These are phyloP conservation scores for Agrypnus murinus DNA, from an alignment of 2,888 invertebrate genomes.

Conservation along the genomic window DNA sequence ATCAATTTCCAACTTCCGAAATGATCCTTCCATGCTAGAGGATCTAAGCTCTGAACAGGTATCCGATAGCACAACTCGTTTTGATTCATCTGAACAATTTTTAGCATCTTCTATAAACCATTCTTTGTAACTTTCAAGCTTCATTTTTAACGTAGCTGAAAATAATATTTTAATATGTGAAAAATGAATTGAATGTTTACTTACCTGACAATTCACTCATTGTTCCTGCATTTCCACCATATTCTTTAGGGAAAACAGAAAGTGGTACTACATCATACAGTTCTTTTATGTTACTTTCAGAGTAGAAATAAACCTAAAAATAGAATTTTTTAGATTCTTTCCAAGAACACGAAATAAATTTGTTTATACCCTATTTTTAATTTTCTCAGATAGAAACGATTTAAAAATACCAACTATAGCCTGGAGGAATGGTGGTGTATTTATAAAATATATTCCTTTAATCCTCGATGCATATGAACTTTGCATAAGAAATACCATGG, in stretches of 20 bases:
- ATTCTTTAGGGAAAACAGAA: conserved; percentile 77
- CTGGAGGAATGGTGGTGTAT: conserved; percentile 9
- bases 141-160: conserved; percentile 73
- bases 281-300: conserved; percentile 70
- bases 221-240: conserved; percentile 78
- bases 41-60: conserved; percentile 65
- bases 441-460: conserved; percentile 12
- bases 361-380: conserved; percentile 65
- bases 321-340: too few species aligned
- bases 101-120: conserved; percentile 74
- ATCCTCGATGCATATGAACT: not conserved
- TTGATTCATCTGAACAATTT: conserved; percentile 72
- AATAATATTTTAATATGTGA: conserved; percentile 34
- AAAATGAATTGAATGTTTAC: conserved; percentile 37
- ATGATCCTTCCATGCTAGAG: conserved; percentile 75
- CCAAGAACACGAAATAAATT: not conserved
- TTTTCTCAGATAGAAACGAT: conserved; percentile 1
- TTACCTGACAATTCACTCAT: conserved; percentile 73
- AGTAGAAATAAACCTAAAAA: conserved; percentile 73
- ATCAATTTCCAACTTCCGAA: conserved; percentile 73
- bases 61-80: conserved; percentile 73
- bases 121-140: conserved; percentile 72
- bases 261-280: conserved; percentile 76
- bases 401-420: not conserved
- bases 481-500: not conserved